Evolutionary conservation across 2,797 vertebrate genomes (phyloP).

Genomic region (Ceyx erithaca): DNA sequence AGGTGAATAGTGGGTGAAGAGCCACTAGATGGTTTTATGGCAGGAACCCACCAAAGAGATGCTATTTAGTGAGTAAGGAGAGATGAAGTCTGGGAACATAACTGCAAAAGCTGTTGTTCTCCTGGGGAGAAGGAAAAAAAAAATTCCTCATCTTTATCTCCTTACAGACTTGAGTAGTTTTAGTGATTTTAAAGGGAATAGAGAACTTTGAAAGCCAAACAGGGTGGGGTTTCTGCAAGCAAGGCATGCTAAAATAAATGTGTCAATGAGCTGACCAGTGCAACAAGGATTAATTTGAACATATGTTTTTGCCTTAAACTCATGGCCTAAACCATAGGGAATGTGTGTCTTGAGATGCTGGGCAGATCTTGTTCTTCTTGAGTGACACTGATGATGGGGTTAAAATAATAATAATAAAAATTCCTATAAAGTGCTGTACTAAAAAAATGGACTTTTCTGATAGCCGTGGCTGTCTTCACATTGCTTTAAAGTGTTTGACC

Average conservation of each 20-base stretch:
- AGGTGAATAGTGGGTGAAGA: not conserved
- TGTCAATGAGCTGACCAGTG: not conserved
- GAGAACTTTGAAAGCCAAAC: not conserved
- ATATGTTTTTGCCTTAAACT: not conserved
- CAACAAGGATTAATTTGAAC: not conserved
- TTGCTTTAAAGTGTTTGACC: not conserved
- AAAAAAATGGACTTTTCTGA: not conserved
- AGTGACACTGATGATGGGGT: not conserved
- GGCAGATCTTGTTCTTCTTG: not conserved
- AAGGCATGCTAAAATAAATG: not conserved
- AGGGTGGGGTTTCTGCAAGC: not conserved
- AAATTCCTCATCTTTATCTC: not conserved
- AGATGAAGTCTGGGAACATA: not conserved
- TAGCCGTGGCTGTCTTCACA: not conserved
- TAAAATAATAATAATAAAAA: too few relatives aligned
- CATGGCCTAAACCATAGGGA: not conserved
- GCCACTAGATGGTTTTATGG: not conserved
- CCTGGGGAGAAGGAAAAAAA: not conserved
- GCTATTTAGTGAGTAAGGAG: not conserved
- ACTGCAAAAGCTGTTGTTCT: not conserved
- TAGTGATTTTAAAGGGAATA: not conserved
- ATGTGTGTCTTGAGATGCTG: not conserved
- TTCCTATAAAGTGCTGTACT: not conserved
- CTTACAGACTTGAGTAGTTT: not conserved
- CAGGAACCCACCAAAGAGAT: not conserved